Evolutionary conservation across 30 jellyfish, hydroid and myxozoan species (phyloP).

Genomic region (Catostylus mosaicus): DNA sequence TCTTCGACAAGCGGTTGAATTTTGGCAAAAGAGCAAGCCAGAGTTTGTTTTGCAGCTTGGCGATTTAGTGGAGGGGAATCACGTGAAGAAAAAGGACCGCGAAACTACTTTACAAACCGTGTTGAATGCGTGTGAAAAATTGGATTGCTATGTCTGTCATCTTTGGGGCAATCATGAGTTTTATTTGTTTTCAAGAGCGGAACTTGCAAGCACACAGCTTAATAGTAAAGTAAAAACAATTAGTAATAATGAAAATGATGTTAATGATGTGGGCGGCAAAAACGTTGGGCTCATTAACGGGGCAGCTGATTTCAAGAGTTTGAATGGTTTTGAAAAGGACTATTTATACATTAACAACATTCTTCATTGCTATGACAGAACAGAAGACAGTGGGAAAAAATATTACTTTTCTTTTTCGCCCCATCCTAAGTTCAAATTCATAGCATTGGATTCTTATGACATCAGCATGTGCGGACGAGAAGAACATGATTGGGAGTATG

Average conservation of each 20-base stretch:
- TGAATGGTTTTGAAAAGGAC: neutral
- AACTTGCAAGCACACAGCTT: slow-evolving; percentile 54
- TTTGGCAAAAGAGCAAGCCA: slow-evolving; percentile 68
- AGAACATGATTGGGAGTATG: slow-evolving; percentile 34
- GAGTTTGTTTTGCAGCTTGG: slow-evolving; percentile 91
- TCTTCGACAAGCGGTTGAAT: slow-evolving; percentile 63
- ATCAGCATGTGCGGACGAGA: slow-evolving; percentile 70
- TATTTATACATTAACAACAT: slow-evolving; percentile 12
- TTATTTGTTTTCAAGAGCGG: slow-evolving; percentile 81
- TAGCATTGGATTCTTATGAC: slow-evolving; percentile 89
- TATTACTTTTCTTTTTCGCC: slow-evolving; percentile 80
- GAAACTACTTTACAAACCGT: slow-evolving; percentile 49
- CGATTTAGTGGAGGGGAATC: slow-evolving; percentile 82
- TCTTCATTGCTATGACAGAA: slow-evolving; percentile 5
- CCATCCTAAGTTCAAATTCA: slow-evolving; percentile 61
- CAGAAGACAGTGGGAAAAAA: slow-evolving; percentile 33
- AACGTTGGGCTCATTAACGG: neutral
- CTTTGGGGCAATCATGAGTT: slow-evolving; percentile 98
- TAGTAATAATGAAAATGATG: neutral
- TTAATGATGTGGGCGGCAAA: neutral
- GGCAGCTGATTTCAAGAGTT: neutral
- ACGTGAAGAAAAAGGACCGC: slow-evolving; percentile 32
- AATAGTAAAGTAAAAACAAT: slow-evolving; percentile 58
- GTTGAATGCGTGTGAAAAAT: slow-evolving; percentile 25
- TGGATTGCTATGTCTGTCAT: slow-evolving; percentile 76